Percentiles rank a stretch among this genome's conserved stretches.
phyloP scores from a whole-genome alignment of 2,888 invertebrate species.

The Tetramorium bicarinatum region DNA sequence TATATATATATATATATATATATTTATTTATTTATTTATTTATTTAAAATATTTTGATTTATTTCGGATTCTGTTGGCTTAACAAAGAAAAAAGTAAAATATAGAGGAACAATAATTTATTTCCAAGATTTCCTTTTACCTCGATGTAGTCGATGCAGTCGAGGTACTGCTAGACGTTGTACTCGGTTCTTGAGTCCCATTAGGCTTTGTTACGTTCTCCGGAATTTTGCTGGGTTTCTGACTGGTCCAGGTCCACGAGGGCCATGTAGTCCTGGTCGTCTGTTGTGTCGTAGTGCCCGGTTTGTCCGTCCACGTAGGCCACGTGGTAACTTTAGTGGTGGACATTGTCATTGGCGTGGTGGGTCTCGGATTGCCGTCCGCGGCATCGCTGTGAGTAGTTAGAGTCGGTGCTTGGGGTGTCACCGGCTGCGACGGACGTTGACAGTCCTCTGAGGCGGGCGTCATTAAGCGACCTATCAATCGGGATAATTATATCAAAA shows the following conservation, averaged over 20 bases:
- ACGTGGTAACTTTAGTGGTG: constrained; percentile 78
- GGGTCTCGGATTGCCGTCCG: constrained; percentile 81
- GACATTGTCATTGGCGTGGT: constrained; percentile 77
- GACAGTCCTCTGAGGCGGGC: constrained; percentile 88
- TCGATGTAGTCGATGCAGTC: constrained; percentile 74
- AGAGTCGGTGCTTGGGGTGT: constrained; percentile 93
- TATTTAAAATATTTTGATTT: no score
- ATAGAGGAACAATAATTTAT: background rate
- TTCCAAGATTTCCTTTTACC: constrained; percentile 38
- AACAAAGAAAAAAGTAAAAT: background rate
- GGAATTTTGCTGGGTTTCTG: constrained; percentile 50
- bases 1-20: no score
- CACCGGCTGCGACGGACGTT: constrained; percentile 90
- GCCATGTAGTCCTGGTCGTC: constrained; percentile 79
- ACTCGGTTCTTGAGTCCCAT: constrained; percentile 55
- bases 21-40: no score
- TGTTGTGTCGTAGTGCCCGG: constrained; percentile 63
- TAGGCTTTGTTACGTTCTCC: constrained; percentile 4
- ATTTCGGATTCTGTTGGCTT: background rate
- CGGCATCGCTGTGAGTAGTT: constrained; percentile 90
- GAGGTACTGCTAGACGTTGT: constrained; percentile 39
- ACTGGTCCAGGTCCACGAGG: constrained; percentile 79
- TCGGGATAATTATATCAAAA: background rate
- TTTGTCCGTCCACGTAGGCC: constrained; percentile 83
- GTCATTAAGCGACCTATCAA: constrained; percentile 35